Base-by-base conservation (phyloP, 2,888 invertebrate species). In the Desoria tigrina region DNA sequence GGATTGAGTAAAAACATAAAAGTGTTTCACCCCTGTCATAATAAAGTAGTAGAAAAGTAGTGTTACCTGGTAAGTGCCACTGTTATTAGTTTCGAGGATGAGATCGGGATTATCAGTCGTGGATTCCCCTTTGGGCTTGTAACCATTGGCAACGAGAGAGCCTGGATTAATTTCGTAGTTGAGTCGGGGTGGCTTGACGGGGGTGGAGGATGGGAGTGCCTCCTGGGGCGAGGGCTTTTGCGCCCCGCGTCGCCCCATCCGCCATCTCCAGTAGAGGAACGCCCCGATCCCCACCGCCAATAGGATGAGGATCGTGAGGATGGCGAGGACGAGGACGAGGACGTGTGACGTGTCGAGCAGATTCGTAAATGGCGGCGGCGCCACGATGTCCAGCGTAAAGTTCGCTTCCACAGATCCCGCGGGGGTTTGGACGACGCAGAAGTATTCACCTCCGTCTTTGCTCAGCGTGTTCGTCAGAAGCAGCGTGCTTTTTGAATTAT, bases 331-430 rank as follows among this genome's bases (percentile, higher is more conserved):
- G 62, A 93, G 82, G 45, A 92, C 91, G 24, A 90, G 90, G 76
- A 92, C 91, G 80, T 92, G 92, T 9, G 91, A 90, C 32, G 76
- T 72, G 42, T 76, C 91, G 66, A 93, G 81, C 53, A 68, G 56
- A 0, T 89, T 88, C 23, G 73, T 73, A 65, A 74, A 74, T 28
- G 88, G 89, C 53, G 90, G 85, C 65, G 87, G 82, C 81, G 90
- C 85, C 59, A 88, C 86, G 61, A 94, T 90, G 78, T 90, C 89
- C 45, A 94, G 83, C 42, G 93, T 93, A 78, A 93, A 93, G 81
- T 94, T 94, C 16, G 91, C 90, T 82, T 92, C 92, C 37, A 90
- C 89, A 77, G 86, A 89, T 24, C 93, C 94, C 2, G 91, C 94
- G 68, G 89, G 87, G 81, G 94, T 94, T 80, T 92, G 92, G 9